phyloP scores from a whole-genome alignment of 23 tunicate species.

The Trididemnum miniatum region DNA sequence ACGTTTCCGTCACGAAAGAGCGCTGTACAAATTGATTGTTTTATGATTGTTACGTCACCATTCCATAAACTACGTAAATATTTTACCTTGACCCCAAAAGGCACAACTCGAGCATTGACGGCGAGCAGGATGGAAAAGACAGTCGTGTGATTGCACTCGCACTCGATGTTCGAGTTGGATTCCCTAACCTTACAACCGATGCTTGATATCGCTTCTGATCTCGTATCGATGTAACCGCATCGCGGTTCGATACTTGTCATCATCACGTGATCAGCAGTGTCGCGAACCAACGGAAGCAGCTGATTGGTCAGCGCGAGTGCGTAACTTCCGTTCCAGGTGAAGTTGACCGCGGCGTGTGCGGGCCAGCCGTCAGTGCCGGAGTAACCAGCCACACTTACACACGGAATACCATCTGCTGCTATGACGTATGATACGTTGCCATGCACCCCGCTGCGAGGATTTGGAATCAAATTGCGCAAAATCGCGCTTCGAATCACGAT shows the following conservation, averaged over 20 bases:
- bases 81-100: slow-evolving; percentile 21
- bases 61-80: no score
- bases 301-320: not conserved
- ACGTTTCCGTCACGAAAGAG: no score
- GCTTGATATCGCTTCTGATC: not conserved
- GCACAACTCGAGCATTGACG: not conserved
- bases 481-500: not conserved
- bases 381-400: not conserved
- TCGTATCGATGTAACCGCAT: slow-evolving; percentile 8
- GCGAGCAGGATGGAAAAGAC: slow-evolving; percentile 22
- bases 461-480: not conserved
- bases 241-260: not conserved
- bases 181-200: not conserved
- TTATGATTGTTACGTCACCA: no score
- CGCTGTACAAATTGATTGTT: no score
- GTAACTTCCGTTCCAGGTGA: not conserved
- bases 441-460: not conserved
- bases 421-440: not conserved
- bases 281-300: not conserved
- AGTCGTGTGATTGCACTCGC: slow-evolving; percentile 28
- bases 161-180: not conserved
- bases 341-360: not conserved
- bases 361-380: not conserved
- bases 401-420: not conserved
- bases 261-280: not conserved